These are phyloP conservation scores for Clupea harengus DNA, from an alignment of 2,113 vertebrate genomes.

Conservation along the genomic window DNA sequence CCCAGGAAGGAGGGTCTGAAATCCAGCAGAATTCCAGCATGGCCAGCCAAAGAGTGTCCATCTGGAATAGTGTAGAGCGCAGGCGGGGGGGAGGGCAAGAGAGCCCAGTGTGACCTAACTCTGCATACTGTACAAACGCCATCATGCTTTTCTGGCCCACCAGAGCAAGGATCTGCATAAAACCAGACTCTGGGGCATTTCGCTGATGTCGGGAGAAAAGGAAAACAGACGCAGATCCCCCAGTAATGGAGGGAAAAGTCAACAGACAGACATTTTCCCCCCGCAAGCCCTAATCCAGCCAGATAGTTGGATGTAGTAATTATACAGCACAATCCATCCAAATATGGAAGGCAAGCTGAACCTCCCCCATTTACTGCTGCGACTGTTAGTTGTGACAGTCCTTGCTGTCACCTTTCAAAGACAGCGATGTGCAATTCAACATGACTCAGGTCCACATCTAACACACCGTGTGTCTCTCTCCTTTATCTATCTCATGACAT, in stretches of 20 bases:
- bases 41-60: neutral
- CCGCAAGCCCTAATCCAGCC: neutral
- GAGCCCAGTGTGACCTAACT: neutral
- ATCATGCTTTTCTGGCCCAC: neutral
- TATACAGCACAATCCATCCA: neutral
- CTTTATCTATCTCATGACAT: neutral
- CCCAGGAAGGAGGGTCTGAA: neutral
- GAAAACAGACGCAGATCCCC: neutral
- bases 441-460: neutral
- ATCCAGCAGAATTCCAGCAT: constrained; percentile 5
- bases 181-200: neutral
- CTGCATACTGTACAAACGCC: constrained; percentile 5
- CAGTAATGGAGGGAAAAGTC: constrained; percentile 2
- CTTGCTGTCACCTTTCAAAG: neutral
- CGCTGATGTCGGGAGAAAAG: neutral
- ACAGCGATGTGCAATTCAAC: neutral
- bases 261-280: neutral
- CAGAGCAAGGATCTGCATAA: neutral
- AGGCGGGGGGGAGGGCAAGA: neutral
- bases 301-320: neutral
- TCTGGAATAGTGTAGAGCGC: neutral
- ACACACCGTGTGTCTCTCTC: neutral
- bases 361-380: neutral
- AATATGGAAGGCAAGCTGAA: neutral
- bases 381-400: neutral